Percentiles rank a stretch among this genome's conserved stretches.
These are phyloP conservation scores for Aegotheles bennettii DNA, from an alignment of 2,113 vertebrate species.

Conservation along the genomic window DNA sequence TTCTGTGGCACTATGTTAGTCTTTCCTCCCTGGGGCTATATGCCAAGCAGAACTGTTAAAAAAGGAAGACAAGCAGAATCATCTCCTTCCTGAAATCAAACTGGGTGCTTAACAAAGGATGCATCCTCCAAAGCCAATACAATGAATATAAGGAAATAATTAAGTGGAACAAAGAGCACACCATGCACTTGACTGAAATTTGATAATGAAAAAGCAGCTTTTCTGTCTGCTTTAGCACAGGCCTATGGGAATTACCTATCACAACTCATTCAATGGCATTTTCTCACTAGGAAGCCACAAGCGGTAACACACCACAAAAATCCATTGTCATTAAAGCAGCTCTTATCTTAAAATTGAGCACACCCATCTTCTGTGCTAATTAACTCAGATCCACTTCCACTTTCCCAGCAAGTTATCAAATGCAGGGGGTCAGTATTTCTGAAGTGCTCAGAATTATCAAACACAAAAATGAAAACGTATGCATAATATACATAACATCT, in stretches of 20 bases:
- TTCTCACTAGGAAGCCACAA: not conserved
- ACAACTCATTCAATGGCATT: not conserved
- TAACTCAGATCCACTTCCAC: not conserved
- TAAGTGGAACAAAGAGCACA: not conserved
- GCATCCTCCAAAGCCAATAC: not conserved
- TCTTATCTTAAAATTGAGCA: not conserved
- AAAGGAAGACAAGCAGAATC: not conserved
- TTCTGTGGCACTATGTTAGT: not conserved
- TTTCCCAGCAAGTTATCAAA: not conserved
- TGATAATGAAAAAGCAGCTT: not conserved
- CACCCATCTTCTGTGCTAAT: not conserved
- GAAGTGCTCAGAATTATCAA: not conserved
- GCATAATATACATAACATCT: accelerated
- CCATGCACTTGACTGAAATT: not conserved
- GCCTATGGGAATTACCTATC: not conserved
- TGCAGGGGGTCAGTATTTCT: not conserved
- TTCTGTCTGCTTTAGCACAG: not conserved
- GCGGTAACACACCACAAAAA: not conserved
- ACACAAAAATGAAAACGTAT: accelerated
- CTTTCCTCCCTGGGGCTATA: not conserved
- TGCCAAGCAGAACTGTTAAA: not conserved
- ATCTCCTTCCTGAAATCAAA: not conserved
- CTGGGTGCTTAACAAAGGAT: not conserved
- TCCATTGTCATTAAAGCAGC: not conserved
- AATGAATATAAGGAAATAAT: not conserved